Evolutionary conservation across 2,888 invertebrate species (phyloP), one percentile per base, ranked within the genome.

Genomic region (Nipponacmea schrenckii): DNA sequence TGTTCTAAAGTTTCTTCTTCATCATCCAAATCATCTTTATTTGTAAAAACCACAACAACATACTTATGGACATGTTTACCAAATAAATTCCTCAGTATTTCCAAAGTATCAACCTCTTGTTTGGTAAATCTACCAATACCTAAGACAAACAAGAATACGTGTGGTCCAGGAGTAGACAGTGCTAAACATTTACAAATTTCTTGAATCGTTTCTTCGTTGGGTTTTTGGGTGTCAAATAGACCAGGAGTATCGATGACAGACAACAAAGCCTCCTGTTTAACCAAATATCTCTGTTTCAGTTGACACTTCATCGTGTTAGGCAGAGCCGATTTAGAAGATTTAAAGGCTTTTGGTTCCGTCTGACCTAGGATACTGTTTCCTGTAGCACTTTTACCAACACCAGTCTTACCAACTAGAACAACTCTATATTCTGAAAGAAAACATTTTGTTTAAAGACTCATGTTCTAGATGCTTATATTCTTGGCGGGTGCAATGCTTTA

Each of bases 101-200:
- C 48, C 17, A 69, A 45, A 14, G 64, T 69, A 8, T 69, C 31
- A 17, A 44, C 20, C 17, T 69, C 69, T 46, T 64, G 64, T 27
- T 69, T 17, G 15, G 69, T 69, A 27, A 69, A 64, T 26, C 69
- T 39, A n/a, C 46, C 48, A 24, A 69, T 64, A 3, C 48, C 14
- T 26, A 69, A 46, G 24, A 69, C 69, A 17, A 69, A 15, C 17
- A 69, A 20, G 46, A 69, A 64, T 12, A 64, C 69, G 45, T 69
- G 69, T 17, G 69, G 69, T 17, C 69, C 69, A 17, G 69, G 69
- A 1, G 69, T 64, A 14, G 68, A 27, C 46, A 63, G 24, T 8
- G 62, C 68, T 31, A 68, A 62, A 24, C 68, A 68, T 46, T 64
- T 64, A 26, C 27, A 24, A 48, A 69, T 69, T 64, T 69, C 69